Base-by-base conservation (phyloP, 1,140 invertebrate species). In the Trichonephila inaurata region DNA sequence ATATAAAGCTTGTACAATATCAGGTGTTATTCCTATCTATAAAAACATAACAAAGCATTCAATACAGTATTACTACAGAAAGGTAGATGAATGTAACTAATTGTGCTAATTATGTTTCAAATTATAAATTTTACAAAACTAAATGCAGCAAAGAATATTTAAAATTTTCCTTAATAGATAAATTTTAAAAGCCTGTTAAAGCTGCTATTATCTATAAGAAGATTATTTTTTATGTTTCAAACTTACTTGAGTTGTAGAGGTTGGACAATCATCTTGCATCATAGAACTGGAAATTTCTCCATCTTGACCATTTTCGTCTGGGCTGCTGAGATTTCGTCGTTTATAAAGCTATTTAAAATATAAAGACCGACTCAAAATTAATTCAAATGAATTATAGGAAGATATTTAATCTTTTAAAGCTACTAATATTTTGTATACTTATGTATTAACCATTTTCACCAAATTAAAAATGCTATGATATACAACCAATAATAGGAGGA, bases 1-100 rank as follows among this genome's bases (percentile, higher is more conserved):
- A 95, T 98, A 98, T 5, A 99, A 96, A 94, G 97, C 97, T 94
- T 97, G 95, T 44, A 97, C 95, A 98, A 99, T 99, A 91, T 98
- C 97, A 85, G 96, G 96, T 58, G 98, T 96, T 61, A 97, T 97
- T 28, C 95, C 95, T 94, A 95, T 95, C 95, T 96, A 12, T 94
- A 91, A 88, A 8, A 83, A 89, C 44, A 51, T 51, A 28, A 28
- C 33, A 51, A 51, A 51, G 51, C 2, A 51, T 51, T 51, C 51
- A 51, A 7, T 10, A 51, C 10, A 51, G 0, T 12, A 51, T 10
- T 51, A 10, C 51, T 40, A 51, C 10, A 51, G 0, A 51, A 51
- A 51, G 10, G 7, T 8, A 51, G 7, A 10, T 51, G 51, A 10
- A 51, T 51, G 7, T 51, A 10, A 51, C 7, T 51, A 51, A 51